Evolutionary conservation across 2,113 vertebrate genomes (phyloP), one percentile per base, ranked within the genome.

Genomic region (Cercopithecus mona): DNA sequence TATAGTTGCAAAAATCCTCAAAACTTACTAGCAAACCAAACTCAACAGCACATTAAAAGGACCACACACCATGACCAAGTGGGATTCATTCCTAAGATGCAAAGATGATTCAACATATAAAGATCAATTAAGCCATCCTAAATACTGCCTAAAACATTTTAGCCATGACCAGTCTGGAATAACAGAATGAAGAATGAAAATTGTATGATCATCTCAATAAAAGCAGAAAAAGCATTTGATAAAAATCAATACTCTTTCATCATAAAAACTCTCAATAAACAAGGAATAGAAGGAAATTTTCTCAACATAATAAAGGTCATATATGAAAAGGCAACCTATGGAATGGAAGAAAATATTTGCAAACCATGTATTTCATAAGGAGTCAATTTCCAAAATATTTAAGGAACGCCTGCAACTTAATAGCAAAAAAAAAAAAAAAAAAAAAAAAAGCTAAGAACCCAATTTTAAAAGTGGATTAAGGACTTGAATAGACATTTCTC

Each of bases 71-170:
- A 76, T 16, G 43, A 76, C 43, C 12, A 76, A 48, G 27, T 17
- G 43, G 13, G 13, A 45, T 30, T 30, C 25, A 45, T 76, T 76
- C 20, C 73, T 76, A 27, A 13, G 27, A 45, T 30, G 52, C 52
- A 55, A 76, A 25, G 43, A 45, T 76, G 43, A 45, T 76, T 76
- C 27, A 30, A 45, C 14, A 48, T 48, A 48, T 13, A 73, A 73
- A 27, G 6, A 30, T 48, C 73, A 76, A 48, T 76, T 30, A 45
- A 45, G 93, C 89, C 90, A 52, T 96, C 89, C 73, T 95, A 98
- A 97, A 95, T 93, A 85, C 50, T 92, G 50, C 6, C 59, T 57
- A 83, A 97, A 98, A 93, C 61, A 45, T 73, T 95, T 98, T 80
- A 97, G 76, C 38, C 23, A 3, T 86, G 86, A 97, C 35, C 27